These are phyloP conservation scores for human DNA, from an alignment of 2,113 vertebrate species.

Conservation along the genomic window DNA sequence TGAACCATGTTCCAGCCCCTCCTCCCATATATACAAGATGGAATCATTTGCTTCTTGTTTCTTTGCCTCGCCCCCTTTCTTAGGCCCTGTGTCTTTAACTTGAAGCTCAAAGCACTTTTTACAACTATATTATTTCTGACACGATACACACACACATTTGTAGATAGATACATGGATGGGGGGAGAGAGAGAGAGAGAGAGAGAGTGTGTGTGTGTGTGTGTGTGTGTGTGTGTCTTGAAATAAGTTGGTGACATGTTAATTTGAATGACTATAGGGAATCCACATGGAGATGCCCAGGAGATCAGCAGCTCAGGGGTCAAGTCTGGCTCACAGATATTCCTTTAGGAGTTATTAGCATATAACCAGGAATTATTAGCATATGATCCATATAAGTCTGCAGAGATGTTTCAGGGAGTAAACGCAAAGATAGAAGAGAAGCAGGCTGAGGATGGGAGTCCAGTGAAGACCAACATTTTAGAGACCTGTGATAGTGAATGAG, in stretches of 20 bases:
- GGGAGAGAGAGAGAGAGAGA: too few species aligned
- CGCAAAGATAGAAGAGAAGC: neutral
- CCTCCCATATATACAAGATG: neutral
- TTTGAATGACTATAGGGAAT: neutral
- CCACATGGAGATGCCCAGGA: neutral
- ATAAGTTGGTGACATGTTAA: neutral
- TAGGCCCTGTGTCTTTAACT: neutral
- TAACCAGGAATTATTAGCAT: neutral
- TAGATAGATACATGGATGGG: neutral
- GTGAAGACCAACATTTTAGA: neutral
- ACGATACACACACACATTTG: neutral
- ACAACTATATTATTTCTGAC: neutral
- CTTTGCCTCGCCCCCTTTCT: neutral
- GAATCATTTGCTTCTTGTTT: neutral
- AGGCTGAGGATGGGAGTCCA: neutral
- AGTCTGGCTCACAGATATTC: neutral
- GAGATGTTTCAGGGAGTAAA: neutral
- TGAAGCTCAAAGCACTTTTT: neutral
- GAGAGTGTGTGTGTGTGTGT: too few species aligned
- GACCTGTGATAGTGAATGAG: neutral
- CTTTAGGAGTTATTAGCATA: neutral
- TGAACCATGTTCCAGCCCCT: neutral
- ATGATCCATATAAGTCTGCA: neutral
- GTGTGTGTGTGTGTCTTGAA: neutral
- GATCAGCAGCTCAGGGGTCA: neutral